Base-by-base conservation (phyloP, 1,140 invertebrate genomes). In the Meloidogyne hapla region DNA sequence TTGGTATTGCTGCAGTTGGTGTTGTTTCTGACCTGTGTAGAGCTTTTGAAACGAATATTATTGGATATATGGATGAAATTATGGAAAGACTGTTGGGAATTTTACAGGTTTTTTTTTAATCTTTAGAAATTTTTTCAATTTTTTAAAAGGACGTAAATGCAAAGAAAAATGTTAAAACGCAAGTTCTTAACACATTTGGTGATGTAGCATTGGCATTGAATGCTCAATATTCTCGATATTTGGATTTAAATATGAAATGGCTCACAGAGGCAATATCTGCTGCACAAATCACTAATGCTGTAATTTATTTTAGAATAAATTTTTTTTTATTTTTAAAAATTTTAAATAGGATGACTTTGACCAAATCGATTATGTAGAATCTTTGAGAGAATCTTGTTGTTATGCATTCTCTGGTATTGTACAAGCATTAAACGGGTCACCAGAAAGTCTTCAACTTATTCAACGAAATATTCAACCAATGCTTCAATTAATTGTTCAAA, bases 291-390 rank as follows among this genome's bases (percentile, higher is more conserved):
- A 80, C 75, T 1, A 77, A 85, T 78, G 74, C 79, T 28, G 84
- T 85, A 75, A 42, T 71, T 81, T 69, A 69, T 70, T 42, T 28
- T 78, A 38, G 68, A 13, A 5, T 9, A n/a, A 61, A 25, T 72
- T 26, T 72, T 2, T 38, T 66, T 26, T 65, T 2, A 23, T 8
- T 15, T 12, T 84, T 83, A 68, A 66, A n/a, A n/a, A n/a, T n/a
- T n/a, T n/a, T n/a, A n/a, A n/a, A n/a, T n/a, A 86, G 86, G 83
- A 85, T 10, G 86, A 86, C 69, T 80, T 69, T 23, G 85, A 86
- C 26, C 80, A 83, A 71, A 64, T 83, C 13, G 85, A 87, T 18
- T 87, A 87, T 45, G 80, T 87, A 38, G 79, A 87, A 21, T 67
- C 38, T 74, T 48, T 87, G 18, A 69, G 85, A 1, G 85, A 87